These are phyloP conservation scores for Papilio demoleus DNA, from an alignment of 2,888 invertebrate species.

Conservation along the genomic window DNA sequence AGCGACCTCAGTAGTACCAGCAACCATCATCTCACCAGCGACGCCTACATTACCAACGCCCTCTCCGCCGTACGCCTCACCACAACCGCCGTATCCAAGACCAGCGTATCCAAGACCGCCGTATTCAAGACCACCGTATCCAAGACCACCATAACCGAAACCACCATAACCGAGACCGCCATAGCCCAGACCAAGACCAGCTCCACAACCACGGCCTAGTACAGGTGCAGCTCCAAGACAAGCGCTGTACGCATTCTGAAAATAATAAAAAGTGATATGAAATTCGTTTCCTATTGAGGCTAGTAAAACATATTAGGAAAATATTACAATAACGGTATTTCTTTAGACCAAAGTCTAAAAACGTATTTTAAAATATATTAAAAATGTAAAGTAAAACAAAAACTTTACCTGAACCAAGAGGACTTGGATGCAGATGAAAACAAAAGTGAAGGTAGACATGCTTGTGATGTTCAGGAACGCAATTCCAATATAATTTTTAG, in stretches of 20 bases:
- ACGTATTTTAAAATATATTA: no score
- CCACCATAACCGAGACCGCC: background rate
- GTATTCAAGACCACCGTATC: background rate
- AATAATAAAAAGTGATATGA: background rate
- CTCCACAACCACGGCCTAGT: background rate
- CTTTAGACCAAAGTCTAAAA: no score
- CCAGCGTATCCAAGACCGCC: constrained; percentile 32
- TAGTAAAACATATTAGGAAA: no score
- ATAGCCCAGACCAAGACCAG: background rate
- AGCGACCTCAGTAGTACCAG: constrained; percentile 49
- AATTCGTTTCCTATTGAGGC: background rate
- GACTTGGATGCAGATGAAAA: constrained; percentile 52
- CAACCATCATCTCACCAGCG: constrained; percentile 42
- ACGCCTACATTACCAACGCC: constrained; percentile 43
- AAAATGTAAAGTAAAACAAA: background rate
- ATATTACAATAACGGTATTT: no score
- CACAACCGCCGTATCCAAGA: constrained; percentile 34
- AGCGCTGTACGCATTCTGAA: constrained; percentile 7
- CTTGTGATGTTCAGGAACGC: constrained; percentile 34
- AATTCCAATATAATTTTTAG: constrained; percentile 12
- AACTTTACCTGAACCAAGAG: constrained; percentile 52
- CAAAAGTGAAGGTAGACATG: constrained; percentile 53
- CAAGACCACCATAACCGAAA: background rate
- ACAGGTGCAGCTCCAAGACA: constrained; percentile 6
- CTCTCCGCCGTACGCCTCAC: constrained; percentile 42